Evolutionary conservation across 2,888 invertebrate species (phyloP).

Genomic region (Tetranychus piercei): DNA sequence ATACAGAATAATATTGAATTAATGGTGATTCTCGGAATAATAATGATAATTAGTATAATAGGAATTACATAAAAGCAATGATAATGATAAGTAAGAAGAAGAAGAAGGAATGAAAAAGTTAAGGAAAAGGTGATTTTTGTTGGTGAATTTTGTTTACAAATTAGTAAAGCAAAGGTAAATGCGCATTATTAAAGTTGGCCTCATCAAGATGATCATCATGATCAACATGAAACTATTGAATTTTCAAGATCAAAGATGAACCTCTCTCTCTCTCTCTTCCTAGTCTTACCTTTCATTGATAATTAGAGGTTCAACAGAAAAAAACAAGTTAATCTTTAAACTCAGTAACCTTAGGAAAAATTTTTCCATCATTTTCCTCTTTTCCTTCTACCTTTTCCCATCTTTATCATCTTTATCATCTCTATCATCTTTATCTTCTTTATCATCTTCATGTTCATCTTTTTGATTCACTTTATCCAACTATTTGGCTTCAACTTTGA

Average conservation of each 20-base stretch:
- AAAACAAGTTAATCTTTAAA: neutral
- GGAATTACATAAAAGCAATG: neutral
- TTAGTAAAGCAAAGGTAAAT: neutral
- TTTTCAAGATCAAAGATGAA: no score
- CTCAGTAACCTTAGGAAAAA: neutral
- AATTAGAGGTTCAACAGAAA: neutral
- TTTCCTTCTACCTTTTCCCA: neutral
- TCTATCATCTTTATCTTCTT: neutral
- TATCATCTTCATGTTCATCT: neutral
- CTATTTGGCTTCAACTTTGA: neutral
- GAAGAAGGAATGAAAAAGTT: neutral
- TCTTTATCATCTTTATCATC: neutral
- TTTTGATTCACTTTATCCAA: neutral
- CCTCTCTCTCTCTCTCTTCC: slow-evolving; percentile 2
- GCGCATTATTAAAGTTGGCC: neutral
- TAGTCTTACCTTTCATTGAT: neutral
- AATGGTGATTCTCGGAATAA: neutral
- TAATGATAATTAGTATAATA: neutral
- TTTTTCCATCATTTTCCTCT: neutral
- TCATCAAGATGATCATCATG: neutral
- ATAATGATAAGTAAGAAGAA: neutral
- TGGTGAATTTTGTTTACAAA: neutral
- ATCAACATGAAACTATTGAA: neutral
- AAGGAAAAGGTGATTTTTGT: neutral
- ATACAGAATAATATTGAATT: neutral